These are phyloP conservation scores for Apamea epomidion DNA, from an alignment of 2,888 invertebrate genomes.

Conservation along the genomic window DNA sequence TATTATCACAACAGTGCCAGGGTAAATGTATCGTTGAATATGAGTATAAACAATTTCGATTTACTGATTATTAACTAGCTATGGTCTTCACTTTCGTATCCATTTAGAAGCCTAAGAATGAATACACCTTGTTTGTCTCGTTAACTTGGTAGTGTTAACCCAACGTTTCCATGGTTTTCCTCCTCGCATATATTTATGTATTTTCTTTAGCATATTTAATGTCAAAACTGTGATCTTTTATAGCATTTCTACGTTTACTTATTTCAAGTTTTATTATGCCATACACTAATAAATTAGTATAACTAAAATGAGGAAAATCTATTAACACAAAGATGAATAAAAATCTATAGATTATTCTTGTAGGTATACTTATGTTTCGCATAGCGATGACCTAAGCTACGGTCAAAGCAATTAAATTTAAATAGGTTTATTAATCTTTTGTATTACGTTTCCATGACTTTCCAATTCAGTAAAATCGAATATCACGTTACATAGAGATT, in stretches of 20 bases:
- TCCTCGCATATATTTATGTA: background rate
- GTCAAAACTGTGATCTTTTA: background rate
- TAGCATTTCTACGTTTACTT: background rate
- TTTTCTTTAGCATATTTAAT: background rate
- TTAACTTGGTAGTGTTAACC: background rate
- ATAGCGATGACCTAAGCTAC: constrained; percentile 26
- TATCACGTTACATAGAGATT: background rate
- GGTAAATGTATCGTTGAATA: background rate
- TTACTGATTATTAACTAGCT: background rate
- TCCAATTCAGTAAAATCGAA: constrained; percentile 7
- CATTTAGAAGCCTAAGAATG: background rate
- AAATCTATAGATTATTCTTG: constrained; percentile 10
- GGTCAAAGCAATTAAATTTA: constrained; percentile 34
- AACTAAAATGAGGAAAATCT: constrained; percentile 10
- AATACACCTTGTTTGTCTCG: background rate
- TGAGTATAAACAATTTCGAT: background rate
- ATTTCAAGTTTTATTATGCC: constrained; percentile 7
- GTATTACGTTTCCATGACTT: background rate
- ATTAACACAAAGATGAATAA: background rate
- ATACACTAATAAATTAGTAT: background rate
- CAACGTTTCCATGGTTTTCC: background rate
- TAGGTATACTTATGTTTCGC: constrained; percentile 20
- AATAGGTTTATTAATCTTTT: background rate
- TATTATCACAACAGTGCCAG: too few relatives aligned
- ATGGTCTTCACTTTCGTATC: background rate